Conservation (phyloP, 2,113 vertebrate species). For the Lampris megalopsis region DNA sequence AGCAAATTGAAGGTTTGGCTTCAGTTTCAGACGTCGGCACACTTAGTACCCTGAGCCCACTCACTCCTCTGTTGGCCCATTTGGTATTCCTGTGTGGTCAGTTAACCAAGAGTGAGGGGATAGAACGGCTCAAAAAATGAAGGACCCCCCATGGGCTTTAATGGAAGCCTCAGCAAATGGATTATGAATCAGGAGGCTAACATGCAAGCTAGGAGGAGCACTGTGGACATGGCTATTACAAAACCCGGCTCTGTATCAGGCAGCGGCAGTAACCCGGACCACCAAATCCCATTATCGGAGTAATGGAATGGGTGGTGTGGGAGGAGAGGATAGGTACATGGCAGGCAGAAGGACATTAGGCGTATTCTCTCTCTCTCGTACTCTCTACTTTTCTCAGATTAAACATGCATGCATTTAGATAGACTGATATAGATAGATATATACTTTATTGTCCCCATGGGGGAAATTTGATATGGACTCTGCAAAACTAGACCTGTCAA, state of each 20-base stretch:
- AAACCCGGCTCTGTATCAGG: slow-evolving; percentile 59
- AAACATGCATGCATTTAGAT: neutral
- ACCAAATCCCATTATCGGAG: slow-evolving; percentile 81
- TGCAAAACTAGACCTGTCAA: too few relatives aligned
- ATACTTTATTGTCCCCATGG: too few relatives aligned
- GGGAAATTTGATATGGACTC: too few relatives aligned
- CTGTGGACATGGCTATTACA: slow-evolving; percentile 62
- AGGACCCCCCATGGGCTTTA: slow-evolving; percentile 65
- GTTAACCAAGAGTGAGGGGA: slow-evolving; percentile 56
- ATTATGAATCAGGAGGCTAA: slow-evolving; percentile 70
- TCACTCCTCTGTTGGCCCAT: slow-evolving; percentile 46
- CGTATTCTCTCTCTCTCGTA: slow-evolving; percentile 31
- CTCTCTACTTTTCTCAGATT: slow-evolving; percentile 32
- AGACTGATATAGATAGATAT: too few relatives aligned
- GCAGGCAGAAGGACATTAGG: slow-evolving; percentile 50
- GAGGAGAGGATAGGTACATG: slow-evolving; percentile 61
- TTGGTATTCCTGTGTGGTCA: slow-evolving; percentile 39
- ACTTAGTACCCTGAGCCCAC: neutral
- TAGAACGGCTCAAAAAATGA: slow-evolving; percentile 57
- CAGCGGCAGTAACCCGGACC: slow-evolving; percentile 73
- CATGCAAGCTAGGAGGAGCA: slow-evolving; percentile 59
- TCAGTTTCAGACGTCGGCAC: slow-evolving; percentile 40
- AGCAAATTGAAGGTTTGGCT: slow-evolving; percentile 31
- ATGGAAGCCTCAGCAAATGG: slow-evolving; percentile 47
- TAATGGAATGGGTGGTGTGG: slow-evolving; percentile 73